phyloP scores from a whole-genome alignment of 2,888 invertebrate species.

The Liodrosophila aerea region DNA sequence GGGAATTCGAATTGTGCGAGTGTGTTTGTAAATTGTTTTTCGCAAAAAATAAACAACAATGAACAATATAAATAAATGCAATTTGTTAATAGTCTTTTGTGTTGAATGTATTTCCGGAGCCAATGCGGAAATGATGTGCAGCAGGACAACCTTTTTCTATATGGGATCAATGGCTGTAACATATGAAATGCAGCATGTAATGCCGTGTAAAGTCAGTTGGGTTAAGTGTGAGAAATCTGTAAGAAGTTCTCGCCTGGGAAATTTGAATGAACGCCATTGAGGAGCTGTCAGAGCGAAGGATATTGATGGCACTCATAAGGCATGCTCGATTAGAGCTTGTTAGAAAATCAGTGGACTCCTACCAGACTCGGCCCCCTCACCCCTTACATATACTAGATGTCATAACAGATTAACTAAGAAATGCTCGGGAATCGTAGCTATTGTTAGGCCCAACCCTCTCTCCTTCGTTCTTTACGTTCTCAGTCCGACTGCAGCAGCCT shows the following conservation, averaged over 20 bases:
- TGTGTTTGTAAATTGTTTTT: slow-evolving; percentile 53
- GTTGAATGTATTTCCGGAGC: slow-evolving; percentile 39
- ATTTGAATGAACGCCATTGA: slow-evolving; percentile 60
- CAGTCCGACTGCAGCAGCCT: too few relatives aligned
- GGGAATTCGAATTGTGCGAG: slow-evolving; percentile 44
- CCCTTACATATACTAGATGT: slow-evolving; percentile 64
- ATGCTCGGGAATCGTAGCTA: slow-evolving; percentile 37
- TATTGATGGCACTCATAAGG: slow-evolving; percentile 70
- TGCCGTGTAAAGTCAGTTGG: slow-evolving; percentile 35
- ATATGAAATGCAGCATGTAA: slow-evolving; percentile 69
- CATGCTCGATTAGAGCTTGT: slow-evolving; percentile 73
- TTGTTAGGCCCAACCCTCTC: slow-evolving; percentile 9
- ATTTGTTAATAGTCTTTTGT: slow-evolving; percentile 26
- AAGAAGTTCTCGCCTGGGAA: slow-evolving; percentile 58
- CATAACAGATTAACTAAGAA: slow-evolving; percentile 73
- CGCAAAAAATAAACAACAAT: slow-evolving; percentile 34
- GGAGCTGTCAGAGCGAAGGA: slow-evolving; percentile 77
- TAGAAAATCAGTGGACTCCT: slow-evolving; percentile 32
- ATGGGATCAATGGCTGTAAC: slow-evolving; percentile 50
- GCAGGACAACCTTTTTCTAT: slow-evolving; percentile 36
- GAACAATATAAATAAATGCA: slow-evolving; percentile 45
- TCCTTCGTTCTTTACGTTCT: slow-evolving; percentile 14
- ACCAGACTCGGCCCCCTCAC: neutral
- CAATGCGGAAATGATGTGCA: slow-evolving; percentile 36
- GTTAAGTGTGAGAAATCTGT: slow-evolving; percentile 40